Evolutionary conservation across 2,888 invertebrate species (phyloP).

Genomic region (Neocrepidodera transversa): DNA sequence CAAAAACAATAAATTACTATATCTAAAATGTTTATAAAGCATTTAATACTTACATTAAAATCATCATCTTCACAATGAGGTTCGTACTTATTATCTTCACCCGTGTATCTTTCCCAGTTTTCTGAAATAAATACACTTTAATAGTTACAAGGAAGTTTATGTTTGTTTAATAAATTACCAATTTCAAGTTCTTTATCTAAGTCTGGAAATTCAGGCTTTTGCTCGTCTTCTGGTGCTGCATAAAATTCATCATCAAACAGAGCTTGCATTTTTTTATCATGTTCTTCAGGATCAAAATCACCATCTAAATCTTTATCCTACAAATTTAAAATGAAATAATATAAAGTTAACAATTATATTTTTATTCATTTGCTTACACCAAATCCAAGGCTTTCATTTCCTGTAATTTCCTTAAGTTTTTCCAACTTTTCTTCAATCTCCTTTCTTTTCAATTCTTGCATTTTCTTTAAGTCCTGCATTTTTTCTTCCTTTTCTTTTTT

Average conservation of each 20-base stretch:
- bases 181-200: slow-evolving; percentile 77
- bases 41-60: slow-evolving; percentile 66
- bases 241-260: slow-evolving; percentile 91
- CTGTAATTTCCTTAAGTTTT: slow-evolving; percentile 86
- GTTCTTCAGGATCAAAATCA: slow-evolving; percentile 88
- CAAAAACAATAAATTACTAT: no score
- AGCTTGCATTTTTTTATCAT: slow-evolving; percentile 86
- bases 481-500: slow-evolving; percentile 79
- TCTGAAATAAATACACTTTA: slow-evolving; percentile 58
- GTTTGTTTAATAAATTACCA: no score
- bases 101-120: slow-evolving; percentile 72
- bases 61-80: slow-evolving; percentile 81
- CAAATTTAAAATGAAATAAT: slow-evolving; percentile 12
- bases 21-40: no score
- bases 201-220: slow-evolving; percentile 87
- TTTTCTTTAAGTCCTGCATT: slow-evolving; percentile 84
- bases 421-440: slow-evolving; percentile 91
- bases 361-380: no score
- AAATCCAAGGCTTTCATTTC: slow-evolving; percentile 76
- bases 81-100: slow-evolving; percentile 48
- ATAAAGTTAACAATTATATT: no score
- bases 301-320: slow-evolving; percentile 83
- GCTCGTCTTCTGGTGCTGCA: slow-evolving; percentile 69
- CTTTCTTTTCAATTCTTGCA: slow-evolving; percentile 85
- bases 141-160: no score